phyloP scores from a whole-genome alignment of 2,113 vertebrate genomes.

The Deroptyus accipitrinus region DNA sequence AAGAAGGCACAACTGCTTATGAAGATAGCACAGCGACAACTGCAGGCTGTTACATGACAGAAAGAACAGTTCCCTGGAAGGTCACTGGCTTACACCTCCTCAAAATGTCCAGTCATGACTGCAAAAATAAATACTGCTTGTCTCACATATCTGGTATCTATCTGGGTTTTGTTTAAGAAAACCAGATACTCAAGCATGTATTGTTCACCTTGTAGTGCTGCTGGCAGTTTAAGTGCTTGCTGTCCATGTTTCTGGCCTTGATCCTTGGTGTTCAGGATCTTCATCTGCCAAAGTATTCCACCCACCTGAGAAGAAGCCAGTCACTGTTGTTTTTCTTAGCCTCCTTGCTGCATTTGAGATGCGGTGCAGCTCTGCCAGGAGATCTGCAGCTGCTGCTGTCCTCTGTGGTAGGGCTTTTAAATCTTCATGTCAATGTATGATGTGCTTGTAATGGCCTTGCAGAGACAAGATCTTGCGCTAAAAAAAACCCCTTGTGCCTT shows the following conservation, averaged over 20 bases:
- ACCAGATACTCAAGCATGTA: background rate
- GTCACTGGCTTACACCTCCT: background rate
- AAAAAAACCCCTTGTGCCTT: background rate
- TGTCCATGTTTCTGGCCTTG: background rate
- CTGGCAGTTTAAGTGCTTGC: background rate
- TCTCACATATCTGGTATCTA: background rate
- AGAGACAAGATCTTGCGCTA: background rate
- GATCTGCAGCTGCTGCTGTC: background rate
- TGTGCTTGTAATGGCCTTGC: background rate
- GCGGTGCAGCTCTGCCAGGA: background rate
- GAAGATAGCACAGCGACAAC: background rate
- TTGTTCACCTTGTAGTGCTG: background rate
- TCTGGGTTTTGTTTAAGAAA: background rate
- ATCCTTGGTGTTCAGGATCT: background rate
- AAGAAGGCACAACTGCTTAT: background rate
- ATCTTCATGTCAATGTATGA: background rate
- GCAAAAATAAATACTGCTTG: background rate
- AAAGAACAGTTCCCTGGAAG: background rate
- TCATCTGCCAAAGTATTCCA: background rate
- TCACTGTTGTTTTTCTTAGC: background rate
- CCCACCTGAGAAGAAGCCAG: background rate
- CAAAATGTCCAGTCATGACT: background rate
- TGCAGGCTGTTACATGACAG: background rate
- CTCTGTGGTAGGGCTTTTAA: background rate
- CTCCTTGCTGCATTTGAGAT: background rate